phyloP scores from a whole-genome alignment of 2,797 vertebrate species.

The Siniperca undulata region DNA sequence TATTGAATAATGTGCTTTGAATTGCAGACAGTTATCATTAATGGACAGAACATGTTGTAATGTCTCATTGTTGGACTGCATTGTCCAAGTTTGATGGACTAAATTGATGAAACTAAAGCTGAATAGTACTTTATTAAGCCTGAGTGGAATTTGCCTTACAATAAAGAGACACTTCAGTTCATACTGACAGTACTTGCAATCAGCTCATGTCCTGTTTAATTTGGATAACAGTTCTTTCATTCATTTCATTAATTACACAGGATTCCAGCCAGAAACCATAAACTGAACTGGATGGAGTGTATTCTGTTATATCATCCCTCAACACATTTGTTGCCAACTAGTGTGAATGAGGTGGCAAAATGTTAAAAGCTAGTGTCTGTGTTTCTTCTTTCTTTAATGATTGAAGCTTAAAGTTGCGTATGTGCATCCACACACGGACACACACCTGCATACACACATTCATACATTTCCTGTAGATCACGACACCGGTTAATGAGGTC shows the following conservation, averaged over 20 bases:
- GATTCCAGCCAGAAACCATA: neutral
- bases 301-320: neutral
- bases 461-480: conserved; percentile 15
- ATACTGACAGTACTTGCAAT: neutral
- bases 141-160: neutral
- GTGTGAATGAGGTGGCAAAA: conserved; percentile 12
- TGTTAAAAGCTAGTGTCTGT: neutral
- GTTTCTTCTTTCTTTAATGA: neutral
- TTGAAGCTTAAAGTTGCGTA: neutral
- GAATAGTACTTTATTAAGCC: neutral
- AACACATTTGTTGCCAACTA: neutral
- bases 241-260: neutral
- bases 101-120: neutral
- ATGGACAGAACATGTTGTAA: neutral
- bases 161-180: neutral
- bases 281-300: neutral
- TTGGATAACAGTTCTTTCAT: neutral
- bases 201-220: neutral
- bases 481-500: conserved; percentile 44
- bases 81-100: conserved; percentile 4
- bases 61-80: conserved; percentile 7
- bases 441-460: conserved; percentile 4
- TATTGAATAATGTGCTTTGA: neutral
- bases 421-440: neutral
- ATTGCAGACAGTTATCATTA: neutral